Base-by-base conservation (phyloP, 2,113 vertebrate genomes). In the Lagopus muta region DNA sequence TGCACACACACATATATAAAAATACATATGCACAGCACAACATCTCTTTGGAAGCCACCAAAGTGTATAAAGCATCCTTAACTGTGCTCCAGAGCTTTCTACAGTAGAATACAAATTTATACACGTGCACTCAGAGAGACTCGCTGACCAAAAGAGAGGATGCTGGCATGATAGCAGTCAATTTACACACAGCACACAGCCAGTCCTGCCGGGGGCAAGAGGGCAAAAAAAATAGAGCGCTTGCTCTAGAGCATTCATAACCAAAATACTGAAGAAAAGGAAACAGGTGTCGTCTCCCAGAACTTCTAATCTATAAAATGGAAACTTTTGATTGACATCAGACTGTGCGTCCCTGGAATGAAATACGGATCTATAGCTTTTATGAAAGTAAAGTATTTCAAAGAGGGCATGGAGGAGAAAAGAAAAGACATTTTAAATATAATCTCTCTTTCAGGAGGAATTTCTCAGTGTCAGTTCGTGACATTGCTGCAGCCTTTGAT, bases 401-500 rank as follows among this genome's bases (percentile, higher is more conserved):
- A 89, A 93, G 72, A 86, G 50, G 28, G 25, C 10, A 85, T 50
- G 28, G 50, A 83, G 25, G n/a, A 90, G 74, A 45, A 84, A 34
- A 57, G 14, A 55, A 11, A 88, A 90, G 38, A 61, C 42, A 74
- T 93, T 92, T 94, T 89, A 96, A 93, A 91, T 86, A 47, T 64
- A 87, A 79, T 55, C 48, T 14, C 13, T 82, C 54, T 89, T 72
- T 89, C 78, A 89, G 34, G 82, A 96, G 3, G 38, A 88, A 90
- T 94, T 42, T 83, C 73, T 74, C 58, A 21, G 38, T 55, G 52
- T 89, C 87, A 89, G 84, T 92, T 94, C 82, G 47, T 75, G 80
- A 93, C 88, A 93, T n/a, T 65, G 74, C 58, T 50, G 43, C 9
- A 89, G 88, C 85, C 82, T 96, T 96, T 89, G 91, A 95, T 89